Evolutionary conservation across 2,113 vertebrate species (phyloP), one percentile per base, ranked within the genome.

Genomic region (Echinops telfairi): DNA sequence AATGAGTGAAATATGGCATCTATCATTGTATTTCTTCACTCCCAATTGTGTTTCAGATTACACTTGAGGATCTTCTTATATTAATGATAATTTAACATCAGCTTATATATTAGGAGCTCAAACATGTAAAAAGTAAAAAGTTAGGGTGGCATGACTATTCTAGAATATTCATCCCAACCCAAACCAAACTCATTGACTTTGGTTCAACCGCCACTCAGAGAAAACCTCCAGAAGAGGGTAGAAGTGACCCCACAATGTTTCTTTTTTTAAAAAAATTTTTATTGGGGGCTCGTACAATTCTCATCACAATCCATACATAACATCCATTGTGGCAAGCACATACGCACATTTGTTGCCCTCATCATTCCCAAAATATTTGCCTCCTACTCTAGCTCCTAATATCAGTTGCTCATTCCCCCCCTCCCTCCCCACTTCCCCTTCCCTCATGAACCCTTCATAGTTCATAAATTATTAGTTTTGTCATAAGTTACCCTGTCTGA

Each of bases 21-120:
- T 89, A 87, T 88, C 90, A 78, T 89, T 86, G 75, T 47, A 81
- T 90, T 92, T 91, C 60, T 93, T 94, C 47, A 89, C 79, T 58
- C 79, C 57, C 36, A 94, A 73, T 94, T 70, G 57, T 43, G 71
- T 89, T 93, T 94, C 82, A 84, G 57, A 62, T 84, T 68, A 66
- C 19, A 76, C 33, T 22, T 81, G 78, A 84, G 78, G 80, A 78
- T 90, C 64, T 82, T 86, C n/a, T 62, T 25, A 2, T 47, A 33
- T 5, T n/a, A 40, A n/a, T 60, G 66, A 47, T 85, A 75, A 88
- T 66, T 93, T 90, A 92, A 94, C 40, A 77, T 47, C 79, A 78
- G 47, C 29, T 89, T 86, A 83, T 40, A 33, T 8, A 20, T 58
- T 33, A 80, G 31, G 27, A 33, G 58, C 88, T 53, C 29, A 62